Conservation (phyloP, 2,888 invertebrate species). For the Rhamphomyia laevipes region DNA sequence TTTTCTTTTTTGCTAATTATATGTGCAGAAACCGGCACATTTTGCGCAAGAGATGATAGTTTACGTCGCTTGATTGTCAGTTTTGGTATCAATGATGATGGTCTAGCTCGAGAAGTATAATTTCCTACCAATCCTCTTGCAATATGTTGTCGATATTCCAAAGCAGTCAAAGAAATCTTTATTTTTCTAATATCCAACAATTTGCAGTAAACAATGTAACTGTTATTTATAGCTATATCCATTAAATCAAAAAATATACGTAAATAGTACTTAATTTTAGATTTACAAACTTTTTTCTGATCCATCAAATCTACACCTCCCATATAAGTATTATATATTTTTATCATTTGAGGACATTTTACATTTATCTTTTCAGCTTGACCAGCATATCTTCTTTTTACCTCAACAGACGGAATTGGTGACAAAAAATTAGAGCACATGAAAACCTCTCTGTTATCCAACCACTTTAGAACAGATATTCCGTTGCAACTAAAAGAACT, state of each 20-base stretch:
- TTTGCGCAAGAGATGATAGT: too few relatives aligned
- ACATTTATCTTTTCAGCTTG: constrained; percentile 8
- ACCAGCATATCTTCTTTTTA: not conserved
- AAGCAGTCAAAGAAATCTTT: not conserved
- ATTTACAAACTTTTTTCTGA: constrained; percentile 9
- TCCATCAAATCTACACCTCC: constrained; percentile 9
- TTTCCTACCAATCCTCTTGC: not conserved
- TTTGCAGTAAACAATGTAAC: constrained; percentile 3
- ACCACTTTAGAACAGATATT: constrained; percentile 9
- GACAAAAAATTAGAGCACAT: constrained; percentile 4
- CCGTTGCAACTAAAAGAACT: constrained; percentile 3
- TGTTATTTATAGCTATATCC: constrained; percentile 5
- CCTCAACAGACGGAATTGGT: not conserved
- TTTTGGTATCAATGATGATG: not conserved
- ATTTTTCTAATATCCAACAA: not conserved
- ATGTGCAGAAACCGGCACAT: too few relatives aligned
- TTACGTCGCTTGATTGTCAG: too few relatives aligned
- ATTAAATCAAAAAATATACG: constrained; percentile 8
- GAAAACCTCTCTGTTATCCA: constrained; percentile 6
- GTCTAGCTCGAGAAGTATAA: constrained; percentile 1
- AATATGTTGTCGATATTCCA: constrained; percentile 6
- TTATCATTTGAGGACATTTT: constrained; percentile 4
- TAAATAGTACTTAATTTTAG: constrained; percentile 10
- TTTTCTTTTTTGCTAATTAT: too few relatives aligned
- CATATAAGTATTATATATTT: constrained; percentile 4